Percentiles rank a stretch among this genome's conserved stretches.
Conservation (phyloP, 2,113 vertebrate species). For the Macquaria australasica region DNA sequence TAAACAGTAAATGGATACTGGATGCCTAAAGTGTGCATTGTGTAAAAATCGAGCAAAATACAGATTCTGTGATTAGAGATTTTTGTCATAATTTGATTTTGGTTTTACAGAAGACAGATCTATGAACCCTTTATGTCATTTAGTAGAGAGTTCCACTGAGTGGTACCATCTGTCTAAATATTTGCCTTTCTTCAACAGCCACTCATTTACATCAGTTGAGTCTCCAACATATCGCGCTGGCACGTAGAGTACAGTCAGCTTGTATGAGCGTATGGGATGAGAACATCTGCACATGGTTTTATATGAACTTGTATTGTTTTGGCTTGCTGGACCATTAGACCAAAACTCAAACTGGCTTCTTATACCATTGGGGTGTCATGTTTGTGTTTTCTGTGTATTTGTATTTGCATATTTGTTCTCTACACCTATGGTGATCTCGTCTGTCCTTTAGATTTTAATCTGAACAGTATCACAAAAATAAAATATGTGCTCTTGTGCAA, state of each 20-base stretch:
- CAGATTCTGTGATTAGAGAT: constrained; percentile 1
- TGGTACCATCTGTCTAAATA: constrained; percentile 52
- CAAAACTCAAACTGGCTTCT: constrained; percentile 5
- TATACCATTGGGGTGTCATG: not conserved
- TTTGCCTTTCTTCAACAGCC: constrained; percentile 45
- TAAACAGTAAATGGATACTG: not conserved
- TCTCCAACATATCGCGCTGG: constrained; percentile 30
- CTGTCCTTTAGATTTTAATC: constrained; percentile 3
- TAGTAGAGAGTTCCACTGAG: constrained; percentile 14
- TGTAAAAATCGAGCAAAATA: not conserved
- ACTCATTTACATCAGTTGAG: constrained; percentile 43
- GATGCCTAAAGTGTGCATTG: not conserved
- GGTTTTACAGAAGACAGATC: constrained; percentile 26
- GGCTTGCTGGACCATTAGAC: constrained; percentile 22
- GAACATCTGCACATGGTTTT: constrained; percentile 41
- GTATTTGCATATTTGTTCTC: constrained; percentile 5
- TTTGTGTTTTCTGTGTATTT: constrained; percentile 1
- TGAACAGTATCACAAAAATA: not conserved
- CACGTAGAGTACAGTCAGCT: constrained; percentile 29
- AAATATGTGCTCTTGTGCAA: not conserved
- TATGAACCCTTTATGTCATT: constrained; percentile 34
- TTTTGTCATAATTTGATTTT: constrained; percentile 13
- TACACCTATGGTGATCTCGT: not conserved
- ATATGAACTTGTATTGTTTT: constrained; percentile 29
- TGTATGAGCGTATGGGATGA: constrained; percentile 30